Evolutionary conservation across 2,888 invertebrate genomes (phyloP).

Genomic region (Bellardia bayeri): DNA sequence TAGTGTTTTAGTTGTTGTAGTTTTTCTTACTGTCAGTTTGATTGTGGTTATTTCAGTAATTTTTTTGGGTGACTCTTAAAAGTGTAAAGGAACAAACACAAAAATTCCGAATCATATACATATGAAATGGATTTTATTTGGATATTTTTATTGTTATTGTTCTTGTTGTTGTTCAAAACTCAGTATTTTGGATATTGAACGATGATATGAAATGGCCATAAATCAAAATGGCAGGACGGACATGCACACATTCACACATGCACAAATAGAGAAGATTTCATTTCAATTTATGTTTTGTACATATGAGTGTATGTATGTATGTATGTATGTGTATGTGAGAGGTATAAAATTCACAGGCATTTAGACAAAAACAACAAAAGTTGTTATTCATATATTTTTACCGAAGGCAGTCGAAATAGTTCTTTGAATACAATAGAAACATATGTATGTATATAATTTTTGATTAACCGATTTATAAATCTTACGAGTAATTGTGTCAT

Average conservation of each 20-base stretch:
- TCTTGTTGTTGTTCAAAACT: constrained; percentile 50
- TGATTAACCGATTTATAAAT: too few relatives aligned
- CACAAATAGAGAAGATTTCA: constrained; percentile 66
- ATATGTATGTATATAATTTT: too few relatives aligned
- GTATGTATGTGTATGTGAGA: constrained; percentile 12
- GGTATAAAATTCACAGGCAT: constrained; percentile 62
- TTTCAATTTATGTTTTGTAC: constrained; percentile 40
- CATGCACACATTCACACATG: constrained; percentile 72
- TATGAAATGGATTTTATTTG: constrained; percentile 75
- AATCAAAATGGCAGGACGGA: constrained; percentile 84
- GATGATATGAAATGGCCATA: constrained; percentile 83
- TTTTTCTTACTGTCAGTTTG: constrained; percentile 40
- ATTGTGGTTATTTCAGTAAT: constrained; percentile 50
- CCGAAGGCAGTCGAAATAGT: constrained; percentile 1
- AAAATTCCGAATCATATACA: constrained; percentile 77
- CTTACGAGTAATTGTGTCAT: too few relatives aligned
- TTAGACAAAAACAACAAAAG: constrained; percentile 36
- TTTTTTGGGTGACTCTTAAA: constrained; percentile 27
- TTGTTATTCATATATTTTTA: constrained; percentile 36
- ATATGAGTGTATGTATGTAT: background rate
- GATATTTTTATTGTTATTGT: constrained; percentile 44
- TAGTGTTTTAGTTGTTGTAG: constrained; percentile 41
- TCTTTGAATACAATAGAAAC: background rate
- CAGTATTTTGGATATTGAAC: constrained; percentile 80
- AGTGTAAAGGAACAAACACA: constrained; percentile 27